A percentile compares a stretch with the other conserved stretches of the same genome.
Conservation (phyloP, 2,888 invertebrate genomes). For the Adelognathus sp. region DNA sequence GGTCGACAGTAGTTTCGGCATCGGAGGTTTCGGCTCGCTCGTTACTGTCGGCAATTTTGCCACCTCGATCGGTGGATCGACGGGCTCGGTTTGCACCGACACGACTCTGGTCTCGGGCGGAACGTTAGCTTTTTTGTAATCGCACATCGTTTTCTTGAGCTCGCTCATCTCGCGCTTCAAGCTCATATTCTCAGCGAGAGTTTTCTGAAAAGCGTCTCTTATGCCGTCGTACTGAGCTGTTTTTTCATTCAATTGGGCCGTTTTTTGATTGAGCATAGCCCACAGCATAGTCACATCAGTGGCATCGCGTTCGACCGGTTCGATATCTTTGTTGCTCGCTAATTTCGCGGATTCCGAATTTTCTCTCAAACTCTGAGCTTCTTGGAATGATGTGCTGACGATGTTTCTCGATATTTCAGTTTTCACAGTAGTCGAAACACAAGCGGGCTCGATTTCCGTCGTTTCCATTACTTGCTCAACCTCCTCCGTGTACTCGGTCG, state of each 20-base stretch:
- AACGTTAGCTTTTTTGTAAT: constrained; percentile 34
- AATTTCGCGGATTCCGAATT: constrained; percentile 25
- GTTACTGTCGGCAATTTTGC: constrained; percentile 42
- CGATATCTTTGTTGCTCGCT: background rate
- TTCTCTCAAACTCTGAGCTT: constrained; percentile 35
- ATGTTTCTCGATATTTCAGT: constrained; percentile 62
- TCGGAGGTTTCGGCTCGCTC: constrained; percentile 42
- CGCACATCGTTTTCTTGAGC: constrained; percentile 61
- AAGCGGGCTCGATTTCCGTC: background rate
- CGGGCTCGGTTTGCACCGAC: constrained; percentile 72
- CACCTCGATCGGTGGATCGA: constrained; percentile 16
- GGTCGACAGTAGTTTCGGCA: constrained; percentile 63
- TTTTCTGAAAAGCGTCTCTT: constrained; percentile 69
- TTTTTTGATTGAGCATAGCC: constrained; percentile 58
- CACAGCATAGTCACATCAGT: constrained; percentile 20
- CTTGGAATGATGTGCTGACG: too few species aligned
- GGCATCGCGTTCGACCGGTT: background rate
- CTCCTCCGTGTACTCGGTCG: background rate
- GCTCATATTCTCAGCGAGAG: constrained; percentile 70
- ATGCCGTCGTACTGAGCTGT: constrained; percentile 66
- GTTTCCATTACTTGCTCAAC: background rate
- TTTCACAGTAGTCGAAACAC: constrained; percentile 31
- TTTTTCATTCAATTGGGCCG: constrained; percentile 64
- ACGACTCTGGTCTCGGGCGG: constrained; percentile 62
- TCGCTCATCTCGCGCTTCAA: constrained; percentile 68